Evolutionary conservation across 53 echinoderm and acorn worm species (phyloP).

Genomic region (Pentamera pediparva): DNA sequence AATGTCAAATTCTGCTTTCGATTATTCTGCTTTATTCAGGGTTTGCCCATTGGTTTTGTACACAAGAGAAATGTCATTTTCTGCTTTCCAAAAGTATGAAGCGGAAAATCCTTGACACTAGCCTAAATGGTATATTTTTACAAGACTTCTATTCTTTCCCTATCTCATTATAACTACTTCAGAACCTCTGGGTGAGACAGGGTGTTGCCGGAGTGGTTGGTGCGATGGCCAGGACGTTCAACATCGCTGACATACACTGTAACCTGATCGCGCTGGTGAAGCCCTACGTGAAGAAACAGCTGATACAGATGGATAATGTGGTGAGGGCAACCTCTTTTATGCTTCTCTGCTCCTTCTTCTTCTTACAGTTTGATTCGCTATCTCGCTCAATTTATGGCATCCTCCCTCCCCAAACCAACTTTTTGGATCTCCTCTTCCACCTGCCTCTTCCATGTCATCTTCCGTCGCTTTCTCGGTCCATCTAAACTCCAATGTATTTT

Average conservation of each 20-base stretch:
- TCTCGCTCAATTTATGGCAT: not conserved
- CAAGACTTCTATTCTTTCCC: not conserved
- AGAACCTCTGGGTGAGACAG: slow-evolving; percentile 94
- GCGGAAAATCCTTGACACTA: no score
- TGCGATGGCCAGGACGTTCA: slow-evolving; percentile 73
- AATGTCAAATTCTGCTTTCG: no score
- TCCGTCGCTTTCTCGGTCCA: no score
- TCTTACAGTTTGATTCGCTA: not conserved
- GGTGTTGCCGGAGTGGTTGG: slow-evolving; percentile 77
- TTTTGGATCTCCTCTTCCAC: not conserved
- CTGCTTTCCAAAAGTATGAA: no score
- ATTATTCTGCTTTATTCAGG: not conserved
- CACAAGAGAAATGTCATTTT: no score
- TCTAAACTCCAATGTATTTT: no score
- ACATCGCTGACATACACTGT: slow-evolving; percentile 94
- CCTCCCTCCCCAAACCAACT: no score
- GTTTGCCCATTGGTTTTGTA: not conserved
- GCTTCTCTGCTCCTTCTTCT: slow-evolving; percentile 51
- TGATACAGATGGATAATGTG: slow-evolving; percentile 95
- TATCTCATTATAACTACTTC: not conserved
- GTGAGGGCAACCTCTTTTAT: slow-evolving; percentile 30
- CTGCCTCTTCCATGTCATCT: no score
- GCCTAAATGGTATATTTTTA: no score
- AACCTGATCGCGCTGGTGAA: slow-evolving; percentile 75
- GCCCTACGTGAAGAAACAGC: slow-evolving; percentile 84